Evolutionary conservation across 2,113 vertebrate species (phyloP).

Genomic region (Marmota flaviventris): DNA sequence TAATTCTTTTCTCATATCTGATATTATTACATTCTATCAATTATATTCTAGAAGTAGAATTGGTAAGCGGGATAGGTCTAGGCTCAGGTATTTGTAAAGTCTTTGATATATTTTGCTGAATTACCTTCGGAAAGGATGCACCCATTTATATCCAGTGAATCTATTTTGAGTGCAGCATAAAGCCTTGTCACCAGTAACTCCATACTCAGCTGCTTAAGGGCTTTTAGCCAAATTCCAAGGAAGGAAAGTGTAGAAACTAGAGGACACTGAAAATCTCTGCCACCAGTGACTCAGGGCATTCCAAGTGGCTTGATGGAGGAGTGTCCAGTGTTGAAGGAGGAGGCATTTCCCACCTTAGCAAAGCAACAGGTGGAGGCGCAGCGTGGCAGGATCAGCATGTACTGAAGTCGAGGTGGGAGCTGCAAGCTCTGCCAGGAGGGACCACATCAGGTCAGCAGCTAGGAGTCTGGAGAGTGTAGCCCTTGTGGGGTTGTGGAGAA

Average conservation of each 20-base stretch:
- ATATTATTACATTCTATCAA: background rate
- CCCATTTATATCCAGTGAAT: conserved; percentile 34
- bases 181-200: conserved; percentile 44
- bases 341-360: background rate
- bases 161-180: conserved; percentile 60
- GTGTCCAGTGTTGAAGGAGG: background rate
- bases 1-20: conserved; percentile 22
- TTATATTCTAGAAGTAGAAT: conserved; percentile 23
- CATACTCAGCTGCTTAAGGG: conserved; percentile 42
- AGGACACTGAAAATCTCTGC: background rate
- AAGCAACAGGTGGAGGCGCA: background rate
- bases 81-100: background rate
- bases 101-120: conserved; percentile 50
- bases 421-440: background rate
- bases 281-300: background rate
- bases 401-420: background rate
- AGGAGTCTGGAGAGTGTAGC: background rate
- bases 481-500: background rate
- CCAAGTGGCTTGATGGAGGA: background rate
- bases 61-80: background rate
- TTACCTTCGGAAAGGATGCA: conserved; percentile 38
- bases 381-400: no score
- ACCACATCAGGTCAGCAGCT: rapidly evolving
- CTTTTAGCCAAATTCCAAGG: conserved; percentile 37
- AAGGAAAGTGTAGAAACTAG: background rate